phyloP scores from a whole-genome alignment of 2,888 invertebrate genomes.

The Microctonus brassicae region DNA sequence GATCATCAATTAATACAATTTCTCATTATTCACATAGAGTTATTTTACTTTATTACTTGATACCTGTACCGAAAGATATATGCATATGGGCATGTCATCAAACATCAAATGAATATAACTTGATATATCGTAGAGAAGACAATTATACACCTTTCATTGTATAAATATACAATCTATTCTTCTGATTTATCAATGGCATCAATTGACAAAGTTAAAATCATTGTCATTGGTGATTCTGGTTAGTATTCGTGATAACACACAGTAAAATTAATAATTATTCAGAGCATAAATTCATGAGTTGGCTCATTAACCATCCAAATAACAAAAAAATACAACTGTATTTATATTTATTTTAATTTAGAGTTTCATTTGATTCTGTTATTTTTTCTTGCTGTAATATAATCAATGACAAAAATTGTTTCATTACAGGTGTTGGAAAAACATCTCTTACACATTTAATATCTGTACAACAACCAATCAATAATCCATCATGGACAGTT shows the following conservation, averaged over 20 bases:
- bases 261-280: background rate
- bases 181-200: constrained; percentile 76
- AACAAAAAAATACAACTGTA: background rate
- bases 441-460: constrained; percentile 93
- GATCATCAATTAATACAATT: no score
- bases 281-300: constrained; percentile 18
- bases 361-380: background rate
- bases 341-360: background rate
- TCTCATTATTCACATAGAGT: no score
- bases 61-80: no score
- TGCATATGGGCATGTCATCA: no score
- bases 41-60: no score
- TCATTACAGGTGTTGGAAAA: constrained; percentile 89
- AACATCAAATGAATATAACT: no score
- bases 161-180: constrained; percentile 35
- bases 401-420: background rate
- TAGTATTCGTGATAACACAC: constrained; percentile 46
- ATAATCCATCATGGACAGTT: constrained; percentile 94
- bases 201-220: constrained; percentile 90
- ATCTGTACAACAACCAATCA: constrained; percentile 87
- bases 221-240: constrained; percentile 94
- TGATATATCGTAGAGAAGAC: no score
- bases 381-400: constrained; percentile 13
- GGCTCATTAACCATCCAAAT: constrained; percentile 17
- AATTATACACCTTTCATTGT: no score